These are phyloP conservation scores for Heliconius hortense DNA, from an alignment of 2,888 invertebrate species.

Conservation along the genomic window DNA sequence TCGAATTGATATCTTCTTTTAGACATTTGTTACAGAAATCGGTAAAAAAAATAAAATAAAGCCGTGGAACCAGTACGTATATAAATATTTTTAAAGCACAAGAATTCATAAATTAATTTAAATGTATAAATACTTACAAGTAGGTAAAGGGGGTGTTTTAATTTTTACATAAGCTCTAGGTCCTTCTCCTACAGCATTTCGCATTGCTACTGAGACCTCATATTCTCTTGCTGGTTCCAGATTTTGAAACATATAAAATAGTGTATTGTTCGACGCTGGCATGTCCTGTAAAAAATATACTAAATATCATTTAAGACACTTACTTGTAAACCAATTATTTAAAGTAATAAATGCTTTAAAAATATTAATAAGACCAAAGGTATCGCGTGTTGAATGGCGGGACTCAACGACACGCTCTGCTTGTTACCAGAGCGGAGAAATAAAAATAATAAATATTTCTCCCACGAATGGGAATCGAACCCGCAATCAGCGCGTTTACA, in stretches of 20 bases:
- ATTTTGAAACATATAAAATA: conserved; percentile 90
- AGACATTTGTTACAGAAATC: no score
- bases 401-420: no score
- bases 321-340: no score
- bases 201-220: conserved; percentile 89
- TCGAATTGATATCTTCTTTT: no score
- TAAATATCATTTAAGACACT: neutral
- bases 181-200: conserved; percentile 90
- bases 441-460: no score
- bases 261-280: conserved; percentile 85
- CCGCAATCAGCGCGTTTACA: no score
- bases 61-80: neutral
- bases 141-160: conserved; percentile 85
- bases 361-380: no score
- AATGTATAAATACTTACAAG: conserved; percentile 72
- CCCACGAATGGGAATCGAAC: no score
- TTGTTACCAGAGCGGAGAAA: no score
- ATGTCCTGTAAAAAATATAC: conserved; percentile 83
- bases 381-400: no score
- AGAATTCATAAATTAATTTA: neutral
- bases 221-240: conserved; percentile 87
- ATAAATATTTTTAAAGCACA: neutral
- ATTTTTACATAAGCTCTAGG: conserved; percentile 85
- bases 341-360: no score
- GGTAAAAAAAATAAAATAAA: neutral